phyloP scores from a whole-genome alignment of 1,140 invertebrate species.

The Penaeus chinensis region DNA sequence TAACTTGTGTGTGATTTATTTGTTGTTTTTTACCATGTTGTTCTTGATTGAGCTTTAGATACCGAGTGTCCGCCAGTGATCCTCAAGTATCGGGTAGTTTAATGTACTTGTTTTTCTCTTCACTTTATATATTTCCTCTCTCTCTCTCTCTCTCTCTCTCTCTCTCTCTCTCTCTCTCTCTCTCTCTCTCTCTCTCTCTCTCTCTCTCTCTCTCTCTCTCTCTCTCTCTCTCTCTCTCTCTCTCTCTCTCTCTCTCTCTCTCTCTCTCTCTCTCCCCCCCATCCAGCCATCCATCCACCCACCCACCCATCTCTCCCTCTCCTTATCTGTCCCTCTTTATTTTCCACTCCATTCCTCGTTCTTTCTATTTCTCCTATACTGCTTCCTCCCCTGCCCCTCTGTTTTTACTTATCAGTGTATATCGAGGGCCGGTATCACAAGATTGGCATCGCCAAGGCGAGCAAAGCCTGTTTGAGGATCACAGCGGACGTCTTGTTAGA shows the following conservation, averaged over 20 bases:
- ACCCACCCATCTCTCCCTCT: not conserved
- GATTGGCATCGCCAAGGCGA: too few species aligned
- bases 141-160: too few species aligned
- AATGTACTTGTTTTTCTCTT: too few species aligned
- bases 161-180: not conserved
- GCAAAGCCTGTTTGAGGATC: too few species aligned
- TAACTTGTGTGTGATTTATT: too few species aligned
- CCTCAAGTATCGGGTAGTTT: too few species aligned
- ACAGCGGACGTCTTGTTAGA: too few species aligned
- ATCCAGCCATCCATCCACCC: not conserved
- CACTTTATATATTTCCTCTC: too few species aligned
- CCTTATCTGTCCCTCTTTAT: not conserved
- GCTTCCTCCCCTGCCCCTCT: not conserved
- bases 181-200: not conserved
- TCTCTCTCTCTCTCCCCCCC: not conserved
- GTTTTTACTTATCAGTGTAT: not conserved
- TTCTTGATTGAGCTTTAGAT: too few species aligned
- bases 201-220: not conserved
- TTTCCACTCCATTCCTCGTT: not conserved
- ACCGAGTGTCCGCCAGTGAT: too few species aligned
- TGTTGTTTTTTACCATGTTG: too few species aligned
- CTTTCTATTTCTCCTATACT: conserved; percentile 5
- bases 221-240: not conserved
- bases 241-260: not conserved
- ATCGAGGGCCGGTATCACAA: too few species aligned